Conservation (phyloP, 2,113 vertebrate species). For the Vireo altiloquus region DNA sequence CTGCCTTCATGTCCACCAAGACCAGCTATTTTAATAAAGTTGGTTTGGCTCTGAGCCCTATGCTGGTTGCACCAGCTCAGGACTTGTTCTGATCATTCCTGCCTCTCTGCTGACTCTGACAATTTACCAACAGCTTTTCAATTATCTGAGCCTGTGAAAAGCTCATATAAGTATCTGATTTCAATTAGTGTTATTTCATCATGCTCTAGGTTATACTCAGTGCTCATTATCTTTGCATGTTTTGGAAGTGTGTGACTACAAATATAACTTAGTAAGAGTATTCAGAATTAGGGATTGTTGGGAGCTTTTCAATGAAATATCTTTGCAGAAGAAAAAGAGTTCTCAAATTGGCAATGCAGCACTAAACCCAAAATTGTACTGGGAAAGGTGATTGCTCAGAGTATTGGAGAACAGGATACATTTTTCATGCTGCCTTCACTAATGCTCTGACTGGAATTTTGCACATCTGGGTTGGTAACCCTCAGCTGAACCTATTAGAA, state of each 20-base stretch:
- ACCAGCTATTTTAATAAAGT: not conserved
- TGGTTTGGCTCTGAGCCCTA: not conserved
- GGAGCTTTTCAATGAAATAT: not conserved
- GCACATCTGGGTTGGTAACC: not conserved
- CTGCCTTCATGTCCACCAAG: not conserved
- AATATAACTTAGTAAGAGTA: not conserved
- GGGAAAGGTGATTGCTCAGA: not conserved
- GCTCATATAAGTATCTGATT: not conserved
- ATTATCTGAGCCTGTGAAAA: not conserved
- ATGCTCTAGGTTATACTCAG: not conserved
- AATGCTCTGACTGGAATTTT: not conserved
- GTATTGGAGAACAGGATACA: fast-evolving
- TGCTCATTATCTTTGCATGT: not conserved
- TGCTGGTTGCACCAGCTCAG: not conserved
- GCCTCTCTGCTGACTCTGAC: not conserved
- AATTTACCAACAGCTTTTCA: not conserved
- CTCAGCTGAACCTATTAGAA: not conserved
- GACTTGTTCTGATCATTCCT: not conserved
- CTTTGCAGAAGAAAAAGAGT: not conserved
- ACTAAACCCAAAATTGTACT: not conserved
- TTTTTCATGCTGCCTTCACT: not conserved
- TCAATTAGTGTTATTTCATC: not conserved
- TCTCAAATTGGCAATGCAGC: not conserved
- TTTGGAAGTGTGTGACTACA: not conserved
- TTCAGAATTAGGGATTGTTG: not conserved